phyloP scores from a whole-genome alignment of 2,888 invertebrate genomes.

The Pterostichus madidus region DNA sequence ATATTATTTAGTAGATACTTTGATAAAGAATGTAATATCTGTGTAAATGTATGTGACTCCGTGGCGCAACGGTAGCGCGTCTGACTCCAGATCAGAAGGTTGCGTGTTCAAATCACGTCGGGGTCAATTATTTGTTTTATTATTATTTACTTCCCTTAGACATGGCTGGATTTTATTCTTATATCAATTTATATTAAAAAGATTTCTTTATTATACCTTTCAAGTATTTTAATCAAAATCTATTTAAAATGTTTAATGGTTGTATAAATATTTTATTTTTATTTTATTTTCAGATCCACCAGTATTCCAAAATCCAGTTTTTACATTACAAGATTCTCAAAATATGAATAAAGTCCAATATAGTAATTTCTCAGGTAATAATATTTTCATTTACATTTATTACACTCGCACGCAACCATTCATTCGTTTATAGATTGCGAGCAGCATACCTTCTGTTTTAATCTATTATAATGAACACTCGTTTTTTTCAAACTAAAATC shows the following conservation, averaged over 20 bases:
- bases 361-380: constrained; percentile 28
- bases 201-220: not conserved
- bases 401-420: constrained; percentile 7
- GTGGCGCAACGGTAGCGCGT: constrained; percentile 99
- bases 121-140: constrained; percentile 47
- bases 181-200: not conserved
- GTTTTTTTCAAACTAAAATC: not conserved
- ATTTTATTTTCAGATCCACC: constrained; percentile 78
- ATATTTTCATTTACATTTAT: constrained; percentile 4
- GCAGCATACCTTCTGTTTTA: not conserved
- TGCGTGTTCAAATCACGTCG: constrained; percentile 79
- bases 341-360: constrained; percentile 13
- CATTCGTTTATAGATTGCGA: not conserved
- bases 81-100: constrained; percentile 99
- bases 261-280: not conserved
- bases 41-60: constrained; percentile 81
- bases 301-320: constrained; percentile 77
- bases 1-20: not conserved
- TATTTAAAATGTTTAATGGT: not conserved
- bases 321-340: constrained; percentile 69
- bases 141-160: not conserved
- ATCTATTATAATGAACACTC: no score
- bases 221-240: no score
- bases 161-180: not conserved
- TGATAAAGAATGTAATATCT: not conserved